Evolutionary conservation across 2,888 invertebrate species (phyloP), one percentile per base, ranked within the genome.

Genomic region (Tricholauxania praeusta): DNA sequence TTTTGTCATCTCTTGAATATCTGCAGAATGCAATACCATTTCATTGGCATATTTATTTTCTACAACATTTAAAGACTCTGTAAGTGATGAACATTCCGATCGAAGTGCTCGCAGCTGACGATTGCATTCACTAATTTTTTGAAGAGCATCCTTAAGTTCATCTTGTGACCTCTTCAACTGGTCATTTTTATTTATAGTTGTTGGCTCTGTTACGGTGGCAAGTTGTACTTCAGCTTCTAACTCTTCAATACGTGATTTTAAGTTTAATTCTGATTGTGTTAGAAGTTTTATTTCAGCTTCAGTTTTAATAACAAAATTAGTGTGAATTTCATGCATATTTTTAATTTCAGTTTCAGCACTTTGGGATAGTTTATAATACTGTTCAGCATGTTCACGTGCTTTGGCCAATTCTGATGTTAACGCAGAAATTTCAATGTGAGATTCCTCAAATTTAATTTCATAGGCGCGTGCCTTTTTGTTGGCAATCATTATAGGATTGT

Each of bases 291-390:
- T 85, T 84, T 92, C 90, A 15, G 86, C 84, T 82, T 93, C 92
- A 28, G 91, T 86, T 80, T 90, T 90, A 60, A 87, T 84, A 80
- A 92, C 91, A 76, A 90, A 90, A 22, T 88, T 88, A 57, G 89
- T 89, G 82, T 91, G 91, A 78, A 90, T 89, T 72, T 89, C 89
- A 69, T 90, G 90, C 5, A 93, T 86, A 73, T 90, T 89, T 85
- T 92, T 91, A 64, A 95, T 88, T 87, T 95, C 94, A 72, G 91
- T 91, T 86, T 97, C 96, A 19, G 96, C 91, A 76, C 91, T 91
- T 84, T 95, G 93, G 0, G 96, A 93, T 79, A 97, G 93, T 79
- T 93, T 92, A 82, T 93, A 93, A 87, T 96, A 96, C 83, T 97
- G 96, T 79, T 94, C 93, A 14, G 93, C 91, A 80, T 95, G 94